Evolutionary conservation across 2,888 invertebrate genomes (phyloP).

Genomic region (Catotricha subobsoleta): DNA sequence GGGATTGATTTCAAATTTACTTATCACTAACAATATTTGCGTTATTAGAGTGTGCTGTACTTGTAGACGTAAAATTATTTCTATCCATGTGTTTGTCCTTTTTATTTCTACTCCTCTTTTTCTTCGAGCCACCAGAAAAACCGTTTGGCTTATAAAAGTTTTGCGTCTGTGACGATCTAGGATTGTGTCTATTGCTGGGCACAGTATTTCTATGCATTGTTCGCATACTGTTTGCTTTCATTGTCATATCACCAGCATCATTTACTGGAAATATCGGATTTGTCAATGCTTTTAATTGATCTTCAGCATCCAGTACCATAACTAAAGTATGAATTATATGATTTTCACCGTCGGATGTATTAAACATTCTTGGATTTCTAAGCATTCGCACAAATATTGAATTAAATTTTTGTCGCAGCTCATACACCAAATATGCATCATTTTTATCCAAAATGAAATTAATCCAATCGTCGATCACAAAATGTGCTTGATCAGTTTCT

Average conservation of each 20-base stretch:
- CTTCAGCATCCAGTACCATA: neutral
- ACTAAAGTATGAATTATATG: neutral
- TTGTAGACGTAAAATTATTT: no score
- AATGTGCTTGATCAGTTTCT: constrained; percentile 12
- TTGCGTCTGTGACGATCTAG: no score
- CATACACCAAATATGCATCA: constrained; percentile 44
- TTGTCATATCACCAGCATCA: neutral
- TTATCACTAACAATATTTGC: no score
- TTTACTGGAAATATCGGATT: neutral
- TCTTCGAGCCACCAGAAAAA: no score
- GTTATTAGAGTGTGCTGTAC: no score
- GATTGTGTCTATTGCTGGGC: no score
- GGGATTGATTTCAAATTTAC: no score
- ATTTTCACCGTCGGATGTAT: neutral
- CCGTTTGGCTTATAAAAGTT: no score
- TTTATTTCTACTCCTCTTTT: no score
- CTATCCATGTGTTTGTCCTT: no score
- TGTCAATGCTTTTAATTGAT: neutral
- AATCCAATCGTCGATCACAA: constrained; percentile 58
- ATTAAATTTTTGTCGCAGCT: constrained; percentile 54
- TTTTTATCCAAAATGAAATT: constrained; percentile 47
- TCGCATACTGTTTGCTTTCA: neutral
- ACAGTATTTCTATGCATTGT: no score
- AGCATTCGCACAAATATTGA: constrained; percentile 39
- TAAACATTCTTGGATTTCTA: constrained; percentile 3